A percentile compares a stretch with the other conserved stretches of the same genome.
Conservation (phyloP, 2,113 vertebrate genomes). For the Atrichornis clamosus region DNA sequence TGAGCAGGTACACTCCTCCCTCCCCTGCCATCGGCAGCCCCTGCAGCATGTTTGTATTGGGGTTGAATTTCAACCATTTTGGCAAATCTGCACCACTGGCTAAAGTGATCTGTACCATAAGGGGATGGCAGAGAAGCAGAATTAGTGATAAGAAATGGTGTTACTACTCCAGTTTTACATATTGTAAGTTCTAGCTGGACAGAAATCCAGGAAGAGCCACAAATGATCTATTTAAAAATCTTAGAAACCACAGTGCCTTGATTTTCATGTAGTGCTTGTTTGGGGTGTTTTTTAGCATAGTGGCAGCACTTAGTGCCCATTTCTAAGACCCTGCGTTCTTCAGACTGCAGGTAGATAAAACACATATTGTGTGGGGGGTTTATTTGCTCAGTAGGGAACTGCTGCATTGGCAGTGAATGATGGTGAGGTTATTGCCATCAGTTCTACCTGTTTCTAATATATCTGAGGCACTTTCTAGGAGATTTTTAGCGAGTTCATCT, state of each 20-base stretch:
- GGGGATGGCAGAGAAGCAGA: not conserved
- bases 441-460: not conserved
- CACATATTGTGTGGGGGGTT: accelerated
- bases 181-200: not conserved
- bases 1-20: not conserved
- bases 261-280: not conserved
- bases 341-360: not conserved
- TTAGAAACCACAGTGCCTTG: not conserved
- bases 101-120: conserved; percentile 1
- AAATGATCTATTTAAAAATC: not conserved
- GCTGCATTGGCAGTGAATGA: not conserved
- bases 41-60: not conserved
- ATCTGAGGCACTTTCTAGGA: not conserved
- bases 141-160: not conserved
- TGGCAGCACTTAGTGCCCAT: not conserved
- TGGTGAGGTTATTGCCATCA: not conserved
- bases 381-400: not conserved
- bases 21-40: conserved; percentile 51
- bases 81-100: conserved; percentile 14
- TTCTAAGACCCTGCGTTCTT: not conserved
- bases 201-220: not conserved
- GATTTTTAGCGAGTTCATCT: not conserved
- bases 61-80: conserved; percentile 51
- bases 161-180: not conserved
- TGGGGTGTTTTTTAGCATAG: not conserved